Percentiles rank a stretch among this genome's conserved stretches.
Evolutionary conservation across 1,140 invertebrate species (phyloP).

Genomic region (Micrasema longulum): DNA sequence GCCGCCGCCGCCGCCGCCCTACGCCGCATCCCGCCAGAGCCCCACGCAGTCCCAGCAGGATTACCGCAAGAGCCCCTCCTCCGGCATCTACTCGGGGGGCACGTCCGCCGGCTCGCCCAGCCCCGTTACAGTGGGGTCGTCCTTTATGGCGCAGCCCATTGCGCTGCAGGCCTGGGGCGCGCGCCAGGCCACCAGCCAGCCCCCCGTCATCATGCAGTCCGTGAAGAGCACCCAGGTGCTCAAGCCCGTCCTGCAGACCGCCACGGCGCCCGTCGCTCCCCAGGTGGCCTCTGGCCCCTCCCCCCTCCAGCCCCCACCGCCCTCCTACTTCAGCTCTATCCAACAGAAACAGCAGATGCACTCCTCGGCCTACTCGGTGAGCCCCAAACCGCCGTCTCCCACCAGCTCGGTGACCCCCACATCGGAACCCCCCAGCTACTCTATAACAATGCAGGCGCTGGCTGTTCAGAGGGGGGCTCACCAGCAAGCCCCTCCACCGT

Average conservation of each 20-base stretch:
- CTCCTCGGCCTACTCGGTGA: constrained; percentile 66
- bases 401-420: constrained; percentile 71
- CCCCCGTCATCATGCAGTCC: constrained; percentile 95
- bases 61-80: constrained; percentile 81
- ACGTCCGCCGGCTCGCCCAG: constrained; percentile 85
- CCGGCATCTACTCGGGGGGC: constrained; percentile 83
- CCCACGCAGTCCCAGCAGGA: constrained; percentile 84
- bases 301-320: constrained; percentile 77
- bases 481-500: constrained; percentile 79
- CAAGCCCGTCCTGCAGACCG: constrained; percentile 93
- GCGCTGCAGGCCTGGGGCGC: constrained; percentile 83
- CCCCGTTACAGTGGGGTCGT: constrained; percentile 79
- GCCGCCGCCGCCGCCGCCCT: constrained; percentile 83
- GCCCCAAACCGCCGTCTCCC: constrained; percentile 71
- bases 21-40: constrained; percentile 86
- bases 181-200: constrained; percentile 85
- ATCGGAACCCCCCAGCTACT: constrained; percentile 91
- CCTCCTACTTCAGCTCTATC: constrained; percentile 83
- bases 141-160: constrained; percentile 78
- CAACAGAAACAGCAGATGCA: constrained; percentile 75
- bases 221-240: constrained; percentile 95
- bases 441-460: constrained; percentile 89
- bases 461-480: constrained; percentile 75
- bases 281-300: constrained; percentile 67
- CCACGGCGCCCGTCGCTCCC: constrained; percentile 87